These are phyloP conservation scores for Oligia fasciuncula DNA, from an alignment of 2,888 invertebrate species.

Conservation along the genomic window DNA sequence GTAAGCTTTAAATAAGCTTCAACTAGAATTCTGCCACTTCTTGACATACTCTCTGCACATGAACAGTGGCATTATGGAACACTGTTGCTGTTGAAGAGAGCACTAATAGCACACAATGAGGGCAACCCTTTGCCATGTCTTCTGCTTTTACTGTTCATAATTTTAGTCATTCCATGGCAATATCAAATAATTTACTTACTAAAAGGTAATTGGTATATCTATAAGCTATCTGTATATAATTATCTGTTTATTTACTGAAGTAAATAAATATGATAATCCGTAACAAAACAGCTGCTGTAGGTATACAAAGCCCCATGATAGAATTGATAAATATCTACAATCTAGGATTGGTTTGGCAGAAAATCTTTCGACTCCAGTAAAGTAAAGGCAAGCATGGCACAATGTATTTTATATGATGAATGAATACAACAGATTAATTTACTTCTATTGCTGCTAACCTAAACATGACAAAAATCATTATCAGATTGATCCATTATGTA, in stretches of 20 bases:
- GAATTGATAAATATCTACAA: not conserved
- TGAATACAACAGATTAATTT: not conserved
- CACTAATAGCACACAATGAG: not conserved
- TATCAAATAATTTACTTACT: not conserved
- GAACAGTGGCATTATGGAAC: not conserved
- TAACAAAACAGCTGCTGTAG: not conserved
- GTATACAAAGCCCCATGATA: not conserved
- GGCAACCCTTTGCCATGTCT: not conserved
- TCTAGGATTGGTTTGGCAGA: not conserved
- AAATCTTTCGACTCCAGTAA: not conserved
- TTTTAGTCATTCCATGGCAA: not conserved
- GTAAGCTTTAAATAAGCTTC: not conserved
- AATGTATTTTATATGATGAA: not conserved
- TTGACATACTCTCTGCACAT: not conserved
- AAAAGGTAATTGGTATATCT: not conserved
- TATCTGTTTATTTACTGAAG: not conserved
- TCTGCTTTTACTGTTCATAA: not conserved
- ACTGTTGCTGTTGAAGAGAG: not conserved
- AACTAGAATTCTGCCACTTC: not conserved
- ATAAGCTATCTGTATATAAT: too few relatives aligned
- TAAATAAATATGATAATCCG: constrained; percentile 7
- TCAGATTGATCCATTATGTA: not conserved
- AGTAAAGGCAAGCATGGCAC: not conserved
- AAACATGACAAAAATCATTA: not conserved
- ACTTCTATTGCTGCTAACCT: not conserved